These are phyloP conservation scores for Rhinichthys osculus DNA, from an alignment of 2,797 vertebrate genomes.

Conservation along the genomic window DNA sequence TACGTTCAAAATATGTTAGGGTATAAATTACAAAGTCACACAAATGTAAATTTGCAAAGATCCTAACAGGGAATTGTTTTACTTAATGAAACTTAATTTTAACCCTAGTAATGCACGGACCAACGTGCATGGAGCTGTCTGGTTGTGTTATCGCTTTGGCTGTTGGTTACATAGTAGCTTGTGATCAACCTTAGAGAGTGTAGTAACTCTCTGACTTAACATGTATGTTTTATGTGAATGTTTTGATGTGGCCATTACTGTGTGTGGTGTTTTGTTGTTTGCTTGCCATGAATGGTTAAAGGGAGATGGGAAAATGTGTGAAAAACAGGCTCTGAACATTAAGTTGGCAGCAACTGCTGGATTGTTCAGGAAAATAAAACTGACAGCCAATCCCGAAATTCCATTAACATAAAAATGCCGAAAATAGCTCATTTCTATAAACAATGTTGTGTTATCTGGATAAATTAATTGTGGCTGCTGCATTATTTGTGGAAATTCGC, in stretches of 20 bases:
- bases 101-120: background rate
- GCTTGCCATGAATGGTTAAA: slow-evolving; percentile 11
- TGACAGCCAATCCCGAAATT: background rate
- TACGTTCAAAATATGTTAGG: background rate
- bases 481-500: background rate
- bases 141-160: background rate
- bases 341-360: background rate
- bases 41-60: background rate
- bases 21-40: background rate
- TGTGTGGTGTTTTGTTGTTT: slow-evolving; percentile 7
- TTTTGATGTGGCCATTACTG: slow-evolving; percentile 7
- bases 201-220: slow-evolving; percentile 7
- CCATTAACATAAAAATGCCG: background rate
- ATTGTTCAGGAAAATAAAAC: slow-evolving; percentile 21
- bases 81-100: background rate
- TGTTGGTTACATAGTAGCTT: background rate
- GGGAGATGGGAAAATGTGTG: slow-evolving; percentile 8
- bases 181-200: background rate
- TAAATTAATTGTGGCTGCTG: background rate
- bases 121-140: background rate
- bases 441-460: background rate
- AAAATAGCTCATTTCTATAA: background rate
- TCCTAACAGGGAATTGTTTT: background rate
- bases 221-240: slow-evolving; percentile 27
- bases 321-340: slow-evolving; percentile 13